Base-by-base conservation (phyloP, 2,888 invertebrate genomes). In the Gymnocheta viridis region DNA sequence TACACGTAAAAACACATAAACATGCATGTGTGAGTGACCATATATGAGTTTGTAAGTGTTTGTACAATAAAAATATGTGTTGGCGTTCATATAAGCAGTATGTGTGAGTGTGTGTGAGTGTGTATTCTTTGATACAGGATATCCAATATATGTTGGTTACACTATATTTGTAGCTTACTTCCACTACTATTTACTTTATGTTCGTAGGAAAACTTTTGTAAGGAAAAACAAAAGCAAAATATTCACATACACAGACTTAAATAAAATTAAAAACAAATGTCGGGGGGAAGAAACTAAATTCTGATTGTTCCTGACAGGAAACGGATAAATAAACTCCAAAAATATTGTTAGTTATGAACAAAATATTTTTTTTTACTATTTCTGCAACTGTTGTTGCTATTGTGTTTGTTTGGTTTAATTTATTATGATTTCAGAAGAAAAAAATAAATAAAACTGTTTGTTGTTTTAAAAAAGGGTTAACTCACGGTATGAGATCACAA, bases 251-350 rank as follows among this genome's bases (percentile, higher is more conserved):
- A 69, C 44, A 76, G n/a, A 81, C n/a, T 41, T n/a, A 44, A 62
- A 44, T 27, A 44, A 73, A 29, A 58, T 32, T 54, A 10, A 58
- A 58, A 72, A 54, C 17, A 67, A 72, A 58, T 47, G 47, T 51
- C 12, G 27, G 41, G 58, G 7, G 58, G 41, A 22, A 38, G n/a
- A 47, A 83, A 74, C 83, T 82, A 76, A 83, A 85, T 85, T 85
- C 78, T 86, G 86, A 86, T 86, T 85, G 86, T 86, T 86, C 85
- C 86, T 85, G 86, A 85, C 80, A 85, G 86, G 84, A 86, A 86
- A 85, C 85, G 84, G 85, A 84, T 84, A 86, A 86, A 82, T 84
- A 82, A 86, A 85, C 73, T 81, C 64, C 77, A 77, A 69, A 85
- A 78, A 67, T 82, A 70, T 70, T 76, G 83, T 70, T 78, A 73